Evolutionary conservation across 1,140 invertebrate species (phyloP), one percentile per base, ranked within the genome.

Genomic region (Triops cancriformis): DNA sequence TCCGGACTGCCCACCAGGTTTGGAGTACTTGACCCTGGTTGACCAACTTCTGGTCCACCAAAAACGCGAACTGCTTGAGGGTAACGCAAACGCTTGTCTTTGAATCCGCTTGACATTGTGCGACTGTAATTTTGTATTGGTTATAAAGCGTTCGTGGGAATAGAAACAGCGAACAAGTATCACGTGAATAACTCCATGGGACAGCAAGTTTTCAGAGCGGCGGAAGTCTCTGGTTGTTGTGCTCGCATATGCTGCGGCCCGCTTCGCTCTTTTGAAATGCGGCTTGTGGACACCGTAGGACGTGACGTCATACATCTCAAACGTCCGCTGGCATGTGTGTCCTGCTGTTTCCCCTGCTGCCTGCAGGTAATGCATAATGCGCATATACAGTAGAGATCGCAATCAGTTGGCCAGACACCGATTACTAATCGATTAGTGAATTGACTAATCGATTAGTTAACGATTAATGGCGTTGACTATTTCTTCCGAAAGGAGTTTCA

Each of bases 21-120:
- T 97, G 87, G 94, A 96, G 88, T 97, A 94, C 88, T 91, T 97
- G 86, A 93, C 92, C 84, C 89, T 88, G 89, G 90, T 97, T 88
- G 94, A 97, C 85, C 90, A 94, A 81, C 86, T 97, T 72, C 86
- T 96, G 76, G 88, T 98, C 73, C 91, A 96, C 82, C 94, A 96
- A 84, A 93, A 95, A 86, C 88, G 94, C 10, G 94, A 96, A 83
- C 80, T 93, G 9, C 81, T 95, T 18, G 94, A 97, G 89, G 89
- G 90, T 91, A 85, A n/a, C n/a, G n/a, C 76, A 80, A 80, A 37
- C 73, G 77, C 76, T 77, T 79, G 78, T 80, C 64, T 78, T 81
- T 26, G 4, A 31, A 73, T 18, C 45, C 76, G n/a, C n/a, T n/a
- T n/a, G n/a, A n/a, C n/a, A n/a, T n/a, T n/a, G n/a, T n/a, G n/a